Evolutionary conservation across 2,888 invertebrate species (phyloP), one percentile per base, ranked within the genome.

Genomic region (Oscheius sp.): DNA sequence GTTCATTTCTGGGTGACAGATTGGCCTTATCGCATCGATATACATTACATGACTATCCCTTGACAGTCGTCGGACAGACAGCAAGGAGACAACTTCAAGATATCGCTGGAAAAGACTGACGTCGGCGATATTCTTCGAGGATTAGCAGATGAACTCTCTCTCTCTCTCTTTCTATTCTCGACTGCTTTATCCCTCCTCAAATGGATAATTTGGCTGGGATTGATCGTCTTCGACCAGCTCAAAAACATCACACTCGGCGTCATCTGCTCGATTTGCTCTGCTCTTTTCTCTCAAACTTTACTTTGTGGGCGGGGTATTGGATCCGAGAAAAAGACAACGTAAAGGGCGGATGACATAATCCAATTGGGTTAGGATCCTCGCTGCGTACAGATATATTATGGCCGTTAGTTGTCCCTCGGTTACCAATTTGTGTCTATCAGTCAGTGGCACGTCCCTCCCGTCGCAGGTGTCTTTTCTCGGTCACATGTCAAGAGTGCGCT

Each of bases 401-500:
- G 9, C 7, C 45, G 9, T 43, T 13, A n/a, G n/a, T n/a, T n/a
- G n/a, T n/a, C n/a, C n/a, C n/a, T n/a, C n/a, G n/a, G n/a, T 52
- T 18, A 16, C 53, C 45, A 45, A 9, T 45, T 45, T 45, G 16
- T 45, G 9, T 52, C 55, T 55, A 3, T 55, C 23, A 21, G 6
- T 43, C 43, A 41, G 45, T 61, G 61, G 61, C 61, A 61, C 45
- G 52, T 66, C 66, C 52, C 66, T 45, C 35, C 35, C 49, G 13
- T 49, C 27, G 66, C 66, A 66, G 66, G 66, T 66, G 66, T 66
- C 66, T 66, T 66, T 66, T 66, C 66, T 69, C 56, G 69, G 69
- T 69, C 69, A 69, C 69, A 69, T 69, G 69, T 69, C 69, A 69
- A 69, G 69, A 56, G 69, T 69, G 41, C 56, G 55, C 13, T 69